Evolutionary conservation across 2,888 invertebrate species (phyloP).

Genomic region (Ectobius pallidus): DNA sequence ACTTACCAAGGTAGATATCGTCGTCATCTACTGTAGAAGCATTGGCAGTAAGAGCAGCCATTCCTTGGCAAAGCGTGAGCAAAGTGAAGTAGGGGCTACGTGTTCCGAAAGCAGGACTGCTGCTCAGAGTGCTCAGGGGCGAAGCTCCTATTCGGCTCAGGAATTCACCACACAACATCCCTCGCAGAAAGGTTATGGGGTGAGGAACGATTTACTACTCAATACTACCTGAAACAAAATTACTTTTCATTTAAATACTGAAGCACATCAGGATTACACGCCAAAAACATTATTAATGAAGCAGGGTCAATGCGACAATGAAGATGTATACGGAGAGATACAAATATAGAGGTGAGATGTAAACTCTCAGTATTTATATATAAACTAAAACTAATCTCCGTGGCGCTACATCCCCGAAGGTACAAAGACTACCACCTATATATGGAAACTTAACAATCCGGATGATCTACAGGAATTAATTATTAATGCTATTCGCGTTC

Average conservation of each 20-base stretch:
- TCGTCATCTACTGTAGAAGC: slow-evolving; percentile 60
- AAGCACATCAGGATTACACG: too few relatives aligned
- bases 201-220: slow-evolving; percentile 11
- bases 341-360: too few relatives aligned
- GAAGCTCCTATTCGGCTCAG: slow-evolving; percentile 53
- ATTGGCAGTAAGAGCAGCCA: slow-evolving; percentile 60
- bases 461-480: too few relatives aligned
- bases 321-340: too few relatives aligned
- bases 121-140: slow-evolving; percentile 52
- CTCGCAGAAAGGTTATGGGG: slow-evolving; percentile 18
- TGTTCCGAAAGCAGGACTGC: slow-evolving; percentile 51
- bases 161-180: slow-evolving; percentile 61
- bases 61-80: slow-evolving; percentile 64
- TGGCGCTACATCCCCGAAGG: too few relatives aligned
- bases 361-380: too few relatives aligned
- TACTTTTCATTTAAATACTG: neutral
- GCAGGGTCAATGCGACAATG: neutral
- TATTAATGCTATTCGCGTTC: too few relatives aligned
- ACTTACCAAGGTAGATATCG: slow-evolving; percentile 70
- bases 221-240: slow-evolving; percentile 29
- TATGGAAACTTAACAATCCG: too few relatives aligned
- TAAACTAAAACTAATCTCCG: too few relatives aligned
- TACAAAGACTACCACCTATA: too few relatives aligned
- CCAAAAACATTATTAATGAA: too few relatives aligned
- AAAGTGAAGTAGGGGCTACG: slow-evolving; percentile 64